Evolutionary conservation across 2,797 vertebrate species (phyloP).

Genomic region (Clarias fuscus): DNA sequence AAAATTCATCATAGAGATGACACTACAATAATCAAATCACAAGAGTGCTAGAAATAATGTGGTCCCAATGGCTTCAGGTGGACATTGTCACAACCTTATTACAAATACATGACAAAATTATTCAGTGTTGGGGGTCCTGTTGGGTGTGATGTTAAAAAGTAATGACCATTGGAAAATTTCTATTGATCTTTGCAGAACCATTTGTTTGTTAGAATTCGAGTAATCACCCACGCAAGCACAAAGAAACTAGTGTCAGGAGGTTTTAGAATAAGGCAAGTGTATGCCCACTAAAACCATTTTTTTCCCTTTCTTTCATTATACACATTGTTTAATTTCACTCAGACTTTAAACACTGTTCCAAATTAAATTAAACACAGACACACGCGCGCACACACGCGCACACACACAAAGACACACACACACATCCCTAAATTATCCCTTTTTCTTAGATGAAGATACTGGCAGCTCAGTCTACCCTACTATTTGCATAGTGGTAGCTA

Average conservation of each 20-base stretch:
- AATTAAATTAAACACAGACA: background rate
- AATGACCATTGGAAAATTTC: background rate
- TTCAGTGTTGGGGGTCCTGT: too few relatives aligned
- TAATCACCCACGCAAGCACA: background rate
- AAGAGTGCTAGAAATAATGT: too few relatives aligned
- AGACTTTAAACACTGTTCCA: background rate
- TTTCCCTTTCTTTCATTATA: background rate
- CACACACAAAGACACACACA: background rate
- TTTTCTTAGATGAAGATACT: conserved; percentile 14
- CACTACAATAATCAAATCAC: too few relatives aligned
- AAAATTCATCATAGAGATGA: too few relatives aligned
- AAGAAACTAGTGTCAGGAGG: background rate
- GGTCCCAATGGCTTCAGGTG: too few relatives aligned
- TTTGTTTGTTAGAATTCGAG: background rate
- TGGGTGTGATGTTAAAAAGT: too few relatives aligned
- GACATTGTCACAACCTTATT: too few relatives aligned
- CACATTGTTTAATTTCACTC: background rate
- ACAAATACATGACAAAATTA: too few relatives aligned
- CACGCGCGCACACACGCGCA: background rate
- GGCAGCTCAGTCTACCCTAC: background rate
- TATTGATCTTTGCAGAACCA: background rate
- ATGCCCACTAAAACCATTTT: background rate
- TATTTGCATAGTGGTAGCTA: conserved; percentile 18
- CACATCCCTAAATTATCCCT: conserved; percentile 13
- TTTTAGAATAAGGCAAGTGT: background rate